Percentiles rank a stretch among this genome's conserved stretches.
phyloP scores from a whole-genome alignment of 2,113 vertebrate genomes.

The Rhodinocichla rosea region DNA sequence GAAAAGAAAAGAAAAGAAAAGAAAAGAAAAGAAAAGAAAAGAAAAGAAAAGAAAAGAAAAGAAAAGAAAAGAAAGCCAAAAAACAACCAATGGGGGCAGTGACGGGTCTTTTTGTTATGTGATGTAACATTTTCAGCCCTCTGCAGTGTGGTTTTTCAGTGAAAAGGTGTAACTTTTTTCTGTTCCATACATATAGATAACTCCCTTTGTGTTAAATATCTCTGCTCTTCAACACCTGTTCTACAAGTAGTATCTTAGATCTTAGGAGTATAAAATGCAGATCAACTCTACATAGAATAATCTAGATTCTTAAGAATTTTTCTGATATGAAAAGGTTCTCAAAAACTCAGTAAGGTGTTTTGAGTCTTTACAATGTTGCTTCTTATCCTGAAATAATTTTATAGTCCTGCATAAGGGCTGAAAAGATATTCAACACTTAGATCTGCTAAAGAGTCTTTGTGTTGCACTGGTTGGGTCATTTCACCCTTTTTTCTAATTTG shows the following conservation, averaged over 20 bases:
- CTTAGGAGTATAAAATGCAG: not conserved
- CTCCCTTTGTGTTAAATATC: not conserved
- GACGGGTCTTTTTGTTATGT: accelerated
- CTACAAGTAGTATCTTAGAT: not conserved
- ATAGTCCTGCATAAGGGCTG: not conserved
- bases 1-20: no score
- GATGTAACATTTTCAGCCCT: not conserved
- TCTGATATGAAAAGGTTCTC: not conserved
- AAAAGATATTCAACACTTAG: not conserved
- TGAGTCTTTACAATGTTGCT: not conserved
- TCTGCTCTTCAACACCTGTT: not conserved
- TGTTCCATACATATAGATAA: not conserved
- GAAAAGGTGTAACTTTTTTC: not conserved
- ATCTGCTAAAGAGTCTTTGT: not conserved
- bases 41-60: no score
- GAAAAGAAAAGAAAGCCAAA: no score
- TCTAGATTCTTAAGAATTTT: not conserved
- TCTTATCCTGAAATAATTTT: not conserved
- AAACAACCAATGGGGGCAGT: not conserved
- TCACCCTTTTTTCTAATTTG: not conserved
- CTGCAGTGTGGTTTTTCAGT: not conserved
- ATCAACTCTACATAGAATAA: not conserved
- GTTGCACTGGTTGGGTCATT: not conserved
- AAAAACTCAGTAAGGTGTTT: not conserved
- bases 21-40: no score